A percentile compares a stretch with the other conserved stretches of the same genome.
phyloP scores from a whole-genome alignment of 2,888 invertebrate genomes.

The Rhingia rostrata region DNA sequence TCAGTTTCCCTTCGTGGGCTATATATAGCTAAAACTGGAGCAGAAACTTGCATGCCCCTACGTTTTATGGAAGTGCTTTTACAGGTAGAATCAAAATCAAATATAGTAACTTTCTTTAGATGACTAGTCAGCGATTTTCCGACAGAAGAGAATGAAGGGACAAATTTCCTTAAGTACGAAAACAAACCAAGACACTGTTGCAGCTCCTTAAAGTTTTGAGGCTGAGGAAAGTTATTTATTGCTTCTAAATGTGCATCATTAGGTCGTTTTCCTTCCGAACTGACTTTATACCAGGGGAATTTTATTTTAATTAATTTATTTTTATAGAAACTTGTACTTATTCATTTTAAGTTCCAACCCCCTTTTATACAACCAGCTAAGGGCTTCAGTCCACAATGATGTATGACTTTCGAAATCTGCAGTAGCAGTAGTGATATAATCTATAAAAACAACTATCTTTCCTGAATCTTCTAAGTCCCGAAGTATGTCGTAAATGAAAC shows the following conservation, averaged over 20 bases:
- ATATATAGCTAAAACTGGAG: too few relatives aligned
- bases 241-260: slow-evolving; percentile 19
- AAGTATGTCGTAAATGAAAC: too few relatives aligned
- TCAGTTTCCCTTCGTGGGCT: too few relatives aligned
- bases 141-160: slow-evolving; percentile 14
- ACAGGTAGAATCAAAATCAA: slow-evolving; percentile 25
- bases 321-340: slow-evolving; percentile 31
- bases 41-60: too few relatives aligned
- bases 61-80: too few relatives aligned
- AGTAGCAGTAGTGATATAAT: slow-evolving; percentile 23
- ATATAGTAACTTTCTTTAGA: slow-evolving; percentile 24
- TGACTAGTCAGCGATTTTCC: slow-evolving; percentile 2
- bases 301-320: too few relatives aligned
- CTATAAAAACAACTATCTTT: slow-evolving; percentile 12
- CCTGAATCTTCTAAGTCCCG: too few relatives aligned
- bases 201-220: too few relatives aligned
- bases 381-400: background rate
- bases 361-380: slow-evolving; percentile 1
- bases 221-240: background rate
- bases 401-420: background rate
- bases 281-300: slow-evolving; percentile 35
- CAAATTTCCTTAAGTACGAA: background rate
- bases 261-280: slow-evolving; percentile 27
- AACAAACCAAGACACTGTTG: too few relatives aligned
- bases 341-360: slow-evolving; percentile 28